These are phyloP conservation scores for Penaeus chinensis DNA, from an alignment of 1,140 invertebrate species.

Conservation along the genomic window DNA sequence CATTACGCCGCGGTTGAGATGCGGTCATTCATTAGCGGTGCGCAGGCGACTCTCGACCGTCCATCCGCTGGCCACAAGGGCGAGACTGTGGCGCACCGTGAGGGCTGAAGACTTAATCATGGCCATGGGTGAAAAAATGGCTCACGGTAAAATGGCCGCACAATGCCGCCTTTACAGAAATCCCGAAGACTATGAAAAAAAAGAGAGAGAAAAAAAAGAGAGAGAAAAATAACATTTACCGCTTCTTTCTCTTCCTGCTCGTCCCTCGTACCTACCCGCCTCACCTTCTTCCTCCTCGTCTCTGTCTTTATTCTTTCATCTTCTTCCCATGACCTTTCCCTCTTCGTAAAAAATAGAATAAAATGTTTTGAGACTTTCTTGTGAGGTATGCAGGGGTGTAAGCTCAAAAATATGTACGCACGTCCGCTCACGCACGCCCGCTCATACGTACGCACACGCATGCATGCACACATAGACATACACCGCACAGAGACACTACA, in stretches of 20 bases:
- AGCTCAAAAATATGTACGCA: constrained; percentile 4
- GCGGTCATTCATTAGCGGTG: no score
- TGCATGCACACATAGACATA: not conserved
- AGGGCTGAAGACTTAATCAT: no score
- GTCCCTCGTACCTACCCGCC: not conserved
- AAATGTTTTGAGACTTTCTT: no score
- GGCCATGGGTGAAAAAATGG: no score
- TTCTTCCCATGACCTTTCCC: not conserved
- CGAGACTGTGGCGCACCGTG: no score
- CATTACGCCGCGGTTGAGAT: no score
- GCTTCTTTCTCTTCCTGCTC: not conserved
- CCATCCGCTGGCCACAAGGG: no score
- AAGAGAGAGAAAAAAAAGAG: not conserved
- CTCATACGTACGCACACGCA: not conserved
- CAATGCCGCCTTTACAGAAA: no score
- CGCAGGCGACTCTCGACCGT: no score
- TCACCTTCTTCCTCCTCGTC: not conserved
- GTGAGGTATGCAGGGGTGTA: no score
- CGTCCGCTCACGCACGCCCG: constrained; percentile 17
- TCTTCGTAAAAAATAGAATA: not conserved
- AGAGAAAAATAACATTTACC: not conserved
- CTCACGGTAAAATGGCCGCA: no score
- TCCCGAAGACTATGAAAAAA: constrained; percentile 5
- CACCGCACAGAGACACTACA: not conserved
- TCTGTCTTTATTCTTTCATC: not conserved